A percentile compares a stretch with the other conserved stretches of the same genome.
Conservation (phyloP, 2,888 invertebrate genomes). For the Heliconius charithonia region DNA sequence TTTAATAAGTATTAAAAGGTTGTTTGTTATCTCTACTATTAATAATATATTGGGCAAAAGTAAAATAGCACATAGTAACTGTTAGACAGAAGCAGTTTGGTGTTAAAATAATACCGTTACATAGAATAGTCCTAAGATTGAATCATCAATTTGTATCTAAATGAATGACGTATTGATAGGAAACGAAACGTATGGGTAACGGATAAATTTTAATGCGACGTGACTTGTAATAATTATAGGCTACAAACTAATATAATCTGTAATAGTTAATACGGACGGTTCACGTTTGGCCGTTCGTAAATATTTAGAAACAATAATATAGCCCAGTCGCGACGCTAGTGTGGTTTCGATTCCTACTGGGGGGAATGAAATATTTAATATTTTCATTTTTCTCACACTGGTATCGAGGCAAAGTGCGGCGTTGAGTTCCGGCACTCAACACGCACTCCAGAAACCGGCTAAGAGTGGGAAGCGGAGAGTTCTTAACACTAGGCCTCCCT, state of each 20-base stretch:
- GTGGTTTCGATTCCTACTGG: too few relatives aligned
- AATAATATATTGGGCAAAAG: not conserved
- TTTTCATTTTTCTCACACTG: too few relatives aligned
- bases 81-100: not conserved
- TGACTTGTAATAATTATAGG: slow-evolving; percentile 12
- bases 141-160: not conserved
- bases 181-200: slow-evolving; percentile 10
- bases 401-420: too few relatives aligned
- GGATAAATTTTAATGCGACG: slow-evolving; percentile 18
- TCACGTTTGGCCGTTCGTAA: not conserved
- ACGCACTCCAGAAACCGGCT: too few relatives aligned
- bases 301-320: not conserved
- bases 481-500: too few relatives aligned
- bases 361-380: too few relatives aligned
- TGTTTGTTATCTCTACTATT: not conserved
- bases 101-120: slow-evolving; percentile 17
- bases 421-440: too few relatives aligned
- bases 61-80: not conserved
- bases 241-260: not conserved
- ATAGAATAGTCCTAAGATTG: not conserved
- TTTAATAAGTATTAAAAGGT: not conserved
- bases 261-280: too few relatives aligned
- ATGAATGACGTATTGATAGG: slow-evolving; percentile 29
- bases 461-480: too few relatives aligned
- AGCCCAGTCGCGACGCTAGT: too few relatives aligned